These are phyloP conservation scores for Coregonus ussuriensis DNA, from an alignment of 2,797 vertebrate genomes.

Conservation along the genomic window DNA sequence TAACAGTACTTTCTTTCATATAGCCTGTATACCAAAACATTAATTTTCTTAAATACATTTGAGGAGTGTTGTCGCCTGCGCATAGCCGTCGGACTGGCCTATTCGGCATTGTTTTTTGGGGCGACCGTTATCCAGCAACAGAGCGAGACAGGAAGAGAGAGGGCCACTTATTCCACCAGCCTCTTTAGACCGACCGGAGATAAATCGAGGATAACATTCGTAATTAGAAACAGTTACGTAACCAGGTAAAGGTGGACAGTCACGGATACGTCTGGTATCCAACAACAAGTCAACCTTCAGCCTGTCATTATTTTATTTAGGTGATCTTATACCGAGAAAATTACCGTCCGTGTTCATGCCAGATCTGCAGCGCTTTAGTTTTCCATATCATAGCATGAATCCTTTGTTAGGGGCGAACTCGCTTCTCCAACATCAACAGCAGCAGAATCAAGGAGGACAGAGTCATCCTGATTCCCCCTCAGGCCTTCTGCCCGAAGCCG, in stretches of 20 bases:
- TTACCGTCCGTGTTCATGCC: constrained; percentile 79
- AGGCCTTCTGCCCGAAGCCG: constrained; percentile 67
- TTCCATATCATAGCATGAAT: constrained; percentile 87
- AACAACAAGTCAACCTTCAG: not conserved
- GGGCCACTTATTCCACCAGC: constrained; percentile 19
- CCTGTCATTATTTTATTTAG: constrained; percentile 36
- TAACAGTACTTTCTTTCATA: constrained; percentile 29
- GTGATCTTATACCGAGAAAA: constrained; percentile 37
- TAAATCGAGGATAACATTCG: constrained; percentile 54
- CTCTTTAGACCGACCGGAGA: constrained; percentile 53
- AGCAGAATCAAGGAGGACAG: constrained; percentile 64
- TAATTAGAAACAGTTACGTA: constrained; percentile 52
- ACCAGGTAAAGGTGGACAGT: constrained; percentile 27
- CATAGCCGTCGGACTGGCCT: constrained; percentile 2
- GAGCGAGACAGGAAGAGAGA: not conserved
- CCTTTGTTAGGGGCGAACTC: constrained; percentile 86
- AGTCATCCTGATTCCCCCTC: constrained; percentile 77
- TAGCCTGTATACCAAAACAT: constrained; percentile 15
- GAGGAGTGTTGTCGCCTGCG: not conserved
- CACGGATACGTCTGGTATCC: constrained; percentile 6
- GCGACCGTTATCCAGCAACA: constrained; percentile 11
- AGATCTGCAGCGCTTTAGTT: constrained; percentile 84
- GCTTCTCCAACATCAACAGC: constrained; percentile 79
- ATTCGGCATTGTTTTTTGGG: constrained; percentile 19
- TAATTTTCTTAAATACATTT: not conserved